Percentiles rank a stretch among this genome's conserved stretches.
These are phyloP conservation scores for Lophotis ruficrista DNA, from an alignment of 2,113 vertebrate species.

Conservation along the genomic window DNA sequence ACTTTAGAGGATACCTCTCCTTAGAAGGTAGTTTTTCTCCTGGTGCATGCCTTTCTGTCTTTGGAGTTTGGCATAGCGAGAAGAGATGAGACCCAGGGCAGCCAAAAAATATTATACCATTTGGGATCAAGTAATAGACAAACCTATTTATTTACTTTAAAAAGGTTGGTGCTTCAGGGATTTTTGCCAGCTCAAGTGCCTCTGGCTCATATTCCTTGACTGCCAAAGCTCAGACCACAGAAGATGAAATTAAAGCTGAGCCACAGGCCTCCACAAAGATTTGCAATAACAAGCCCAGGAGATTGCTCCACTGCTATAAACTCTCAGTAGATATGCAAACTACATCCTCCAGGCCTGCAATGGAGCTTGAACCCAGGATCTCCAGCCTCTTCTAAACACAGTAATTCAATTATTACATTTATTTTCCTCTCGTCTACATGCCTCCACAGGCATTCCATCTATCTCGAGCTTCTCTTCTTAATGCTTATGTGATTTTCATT, in stretches of 20 bases:
- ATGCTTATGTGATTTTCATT: neutral
- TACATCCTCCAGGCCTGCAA: conserved; percentile 5
- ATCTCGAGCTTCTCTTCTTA: neutral
- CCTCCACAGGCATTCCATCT: neutral
- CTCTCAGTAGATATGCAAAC: neutral
- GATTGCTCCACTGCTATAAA: neutral
- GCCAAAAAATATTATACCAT: neutral
- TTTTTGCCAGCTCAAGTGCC: neutral
- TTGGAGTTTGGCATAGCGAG: neutral
- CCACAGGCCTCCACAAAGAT: neutral
- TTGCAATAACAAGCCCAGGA: neutral
- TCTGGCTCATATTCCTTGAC: neutral
- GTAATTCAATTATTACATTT: neutral
- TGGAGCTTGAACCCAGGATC: neutral
- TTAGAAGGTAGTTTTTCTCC: neutral
- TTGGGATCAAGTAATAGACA: neutral
- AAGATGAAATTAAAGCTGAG: conserved; percentile 3
- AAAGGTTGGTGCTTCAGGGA: neutral
- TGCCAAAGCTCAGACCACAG: conserved; percentile 9
- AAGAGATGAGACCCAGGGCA: neutral
- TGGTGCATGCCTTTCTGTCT: neutral
- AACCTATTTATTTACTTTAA: conserved; percentile 4
- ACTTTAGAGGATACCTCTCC: neutral
- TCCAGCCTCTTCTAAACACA: neutral
- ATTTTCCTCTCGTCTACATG: neutral